A percentile compares a stretch with the other conserved stretches of the same genome.
Conservation (phyloP, 1,140 invertebrate species). For the Drosophila pseudoobscura region DNA sequence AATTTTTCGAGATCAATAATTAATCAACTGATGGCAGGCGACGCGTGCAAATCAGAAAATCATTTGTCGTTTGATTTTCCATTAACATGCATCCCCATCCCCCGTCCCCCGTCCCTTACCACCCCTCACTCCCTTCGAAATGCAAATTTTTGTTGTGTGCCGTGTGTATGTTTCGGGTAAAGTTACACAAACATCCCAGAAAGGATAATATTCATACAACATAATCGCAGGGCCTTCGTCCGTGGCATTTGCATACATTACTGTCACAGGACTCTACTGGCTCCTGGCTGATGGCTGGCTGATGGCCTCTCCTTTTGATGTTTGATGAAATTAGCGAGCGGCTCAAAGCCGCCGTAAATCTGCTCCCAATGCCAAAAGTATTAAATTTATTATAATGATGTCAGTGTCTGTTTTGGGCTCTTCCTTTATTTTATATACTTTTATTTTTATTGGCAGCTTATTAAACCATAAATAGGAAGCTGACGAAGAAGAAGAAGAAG, state of each 20-base stretch:
- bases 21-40: conserved; percentile 68
- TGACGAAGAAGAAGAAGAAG: conserved; percentile 13
- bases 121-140: conserved; percentile 33
- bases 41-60: conserved; percentile 52
- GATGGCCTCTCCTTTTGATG: conserved; percentile 51
- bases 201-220: conserved; percentile 76
- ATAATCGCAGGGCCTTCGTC: conserved; percentile 50
- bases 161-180: conserved; percentile 41
- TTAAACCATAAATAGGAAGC: conserved; percentile 70
- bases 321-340: conserved; percentile 65
- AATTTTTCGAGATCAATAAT: conserved; percentile 73
- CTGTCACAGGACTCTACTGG: conserved; percentile 21
- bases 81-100: conserved; percentile 33
- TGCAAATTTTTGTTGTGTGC: conserved; percentile 58
- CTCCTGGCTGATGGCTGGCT: conserved; percentile 7
- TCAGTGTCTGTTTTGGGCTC: conserved; percentile 37
- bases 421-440: conserved; percentile 50
- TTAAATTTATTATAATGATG: conserved; percentile 71
- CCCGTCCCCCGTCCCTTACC: background rate
- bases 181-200: conserved; percentile 61
- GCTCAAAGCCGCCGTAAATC: conserved; percentile 21
- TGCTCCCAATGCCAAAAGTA: conserved; percentile 43
- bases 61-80: conserved; percentile 55
- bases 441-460: conserved; percentile 41
- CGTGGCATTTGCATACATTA: conserved; percentile 76